Evolutionary conservation across 2,888 invertebrate species (phyloP).

Genomic region (Nebria salina): DNA sequence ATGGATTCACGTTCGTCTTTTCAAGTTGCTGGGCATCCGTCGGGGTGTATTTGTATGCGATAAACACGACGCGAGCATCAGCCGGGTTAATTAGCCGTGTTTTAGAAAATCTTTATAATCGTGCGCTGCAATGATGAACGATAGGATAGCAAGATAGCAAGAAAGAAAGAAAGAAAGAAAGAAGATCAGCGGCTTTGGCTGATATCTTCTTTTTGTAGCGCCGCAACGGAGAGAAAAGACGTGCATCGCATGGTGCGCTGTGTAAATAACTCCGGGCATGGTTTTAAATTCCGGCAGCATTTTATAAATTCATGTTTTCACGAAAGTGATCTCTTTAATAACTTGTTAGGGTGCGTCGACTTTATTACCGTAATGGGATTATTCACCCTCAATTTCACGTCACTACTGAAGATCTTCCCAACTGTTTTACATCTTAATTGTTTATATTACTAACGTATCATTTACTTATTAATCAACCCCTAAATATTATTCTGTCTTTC

Average conservation of each 20-base stretch:
- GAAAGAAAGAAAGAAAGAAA: not conserved
- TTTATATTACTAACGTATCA: slow-evolving; percentile 8
- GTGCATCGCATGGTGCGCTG: slow-evolving; percentile 13
- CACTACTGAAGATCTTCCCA: slow-evolving; percentile 2
- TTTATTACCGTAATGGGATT: slow-evolving; percentile 47
- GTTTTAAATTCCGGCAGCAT: slow-evolving; percentile 44
- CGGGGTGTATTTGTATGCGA: slow-evolving; percentile 39
- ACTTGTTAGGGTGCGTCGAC: slow-evolving; percentile 45
- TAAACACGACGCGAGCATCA: slow-evolving; percentile 27
- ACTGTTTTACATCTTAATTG: slow-evolving; percentile 6
- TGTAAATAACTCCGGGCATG: slow-evolving; percentile 23
- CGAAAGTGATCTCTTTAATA: slow-evolving; percentile 46
- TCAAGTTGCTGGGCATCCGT: slow-evolving; percentile 18
- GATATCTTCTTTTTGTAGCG: slow-evolving; percentile 9
- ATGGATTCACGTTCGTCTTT: slow-evolving; percentile 34
- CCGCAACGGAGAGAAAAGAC: not conserved
- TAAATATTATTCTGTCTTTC: not conserved
- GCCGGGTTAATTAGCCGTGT: slow-evolving; percentile 38
- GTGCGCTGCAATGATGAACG: slow-evolving; percentile 3
- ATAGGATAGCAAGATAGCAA: slow-evolving; percentile 3
- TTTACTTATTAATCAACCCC: not conserved
- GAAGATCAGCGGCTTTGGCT: not conserved
- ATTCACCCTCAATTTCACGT: slow-evolving; percentile 46
- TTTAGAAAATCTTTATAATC: slow-evolving; percentile 22
- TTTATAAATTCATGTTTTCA: slow-evolving; percentile 47